Conservation (phyloP, 2,888 invertebrate species). For the Thereva nobilitata region DNA sequence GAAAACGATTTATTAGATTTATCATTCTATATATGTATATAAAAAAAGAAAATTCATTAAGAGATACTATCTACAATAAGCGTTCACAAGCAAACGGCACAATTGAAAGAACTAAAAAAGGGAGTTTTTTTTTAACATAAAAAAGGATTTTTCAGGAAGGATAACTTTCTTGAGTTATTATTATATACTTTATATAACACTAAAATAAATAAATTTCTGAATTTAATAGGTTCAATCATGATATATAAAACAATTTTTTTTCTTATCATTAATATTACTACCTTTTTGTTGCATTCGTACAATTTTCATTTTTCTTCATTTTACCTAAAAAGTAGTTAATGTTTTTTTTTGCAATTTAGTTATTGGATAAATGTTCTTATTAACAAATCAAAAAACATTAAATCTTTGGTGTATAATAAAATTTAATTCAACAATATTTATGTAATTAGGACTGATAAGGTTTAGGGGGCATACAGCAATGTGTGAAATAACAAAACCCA, state of each 20-base stretch:
- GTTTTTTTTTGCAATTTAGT: slow-evolving; percentile 23
- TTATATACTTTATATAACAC: slow-evolving; percentile 30
- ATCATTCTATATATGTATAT: neutral
- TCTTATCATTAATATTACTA: slow-evolving; percentile 22
- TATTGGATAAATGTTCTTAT: slow-evolving; percentile 25
- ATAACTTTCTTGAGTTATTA: slow-evolving; percentile 22
- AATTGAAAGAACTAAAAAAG: slow-evolving; percentile 4
- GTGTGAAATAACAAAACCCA: neutral
- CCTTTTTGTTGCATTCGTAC: slow-evolving; percentile 26
- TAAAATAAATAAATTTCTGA: slow-evolving; percentile 33
- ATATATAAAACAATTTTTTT: slow-evolving; percentile 23
- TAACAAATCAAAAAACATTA: slow-evolving; percentile 16
- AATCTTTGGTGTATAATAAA: slow-evolving; percentile 29
- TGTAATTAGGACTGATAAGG: neutral
- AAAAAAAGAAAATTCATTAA: slow-evolving; percentile 18
- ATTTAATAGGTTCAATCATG: slow-evolving; percentile 28
- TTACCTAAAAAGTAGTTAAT: slow-evolving; percentile 29
- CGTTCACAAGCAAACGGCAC: slow-evolving; percentile 16
- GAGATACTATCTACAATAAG: slow-evolving; percentile 26
- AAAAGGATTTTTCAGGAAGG: slow-evolving; percentile 8
- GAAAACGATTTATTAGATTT: slow-evolving; percentile 18
- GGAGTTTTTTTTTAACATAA: slow-evolving; percentile 9
- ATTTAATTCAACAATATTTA: slow-evolving; percentile 24
- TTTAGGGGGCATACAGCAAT: slow-evolving; percentile 6
- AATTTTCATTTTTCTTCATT: slow-evolving; percentile 22